Evolutionary conservation across 2,113 vertebrate genomes (phyloP), one percentile per base, ranked within the genome.

Genomic region (Triplophysa rosa): DNA sequence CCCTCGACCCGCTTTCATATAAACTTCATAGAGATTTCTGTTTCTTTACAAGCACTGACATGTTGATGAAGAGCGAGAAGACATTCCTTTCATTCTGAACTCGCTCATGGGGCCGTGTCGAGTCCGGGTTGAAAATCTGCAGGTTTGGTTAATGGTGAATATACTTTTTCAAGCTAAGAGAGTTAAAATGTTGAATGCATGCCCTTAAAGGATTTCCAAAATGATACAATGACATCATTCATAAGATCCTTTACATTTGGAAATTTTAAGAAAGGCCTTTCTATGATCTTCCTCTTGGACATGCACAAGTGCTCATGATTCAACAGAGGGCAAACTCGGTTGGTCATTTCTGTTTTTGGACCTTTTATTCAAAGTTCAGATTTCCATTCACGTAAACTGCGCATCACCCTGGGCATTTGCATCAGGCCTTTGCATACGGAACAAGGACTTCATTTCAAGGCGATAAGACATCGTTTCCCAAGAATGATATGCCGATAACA

Each of bases 331-430:
- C 17, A 17, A 16, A 56, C 17, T 56, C 52, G 4, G 45, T 16
- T 62, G 33, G 13, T 11, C 14, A 23, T 33, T n/a, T 29, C 8
- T 62, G 49, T 12, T 19, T 5, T n/a, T 73, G 14, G 23, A 52
- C 45, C 71, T 47, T 67, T 4, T 29, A 82, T 78, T 67, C 62
- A 73, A 73, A 67, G 52, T 67, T 40, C 16, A 45, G 49, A 78
- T 78, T 78, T 82, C 12, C 74, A 78, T 82, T 73, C 67, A 72
- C 56, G 52, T 54, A 73, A 70, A 82, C 26, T 13, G 61, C 61
- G 62, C n/a, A 42, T 40, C 24, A 42, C 26, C 24, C 13, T 26
- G 13, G 17, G 65, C 26, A 82, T 82, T 78, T 71, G 45, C 77
- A 82, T 82, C 26, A 45, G 24, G n/a, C 0, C 11, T 78, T 82